Evolutionary conservation across 1,140 invertebrate genomes (phyloP).

Genomic region (Cherax destructor): DNA sequence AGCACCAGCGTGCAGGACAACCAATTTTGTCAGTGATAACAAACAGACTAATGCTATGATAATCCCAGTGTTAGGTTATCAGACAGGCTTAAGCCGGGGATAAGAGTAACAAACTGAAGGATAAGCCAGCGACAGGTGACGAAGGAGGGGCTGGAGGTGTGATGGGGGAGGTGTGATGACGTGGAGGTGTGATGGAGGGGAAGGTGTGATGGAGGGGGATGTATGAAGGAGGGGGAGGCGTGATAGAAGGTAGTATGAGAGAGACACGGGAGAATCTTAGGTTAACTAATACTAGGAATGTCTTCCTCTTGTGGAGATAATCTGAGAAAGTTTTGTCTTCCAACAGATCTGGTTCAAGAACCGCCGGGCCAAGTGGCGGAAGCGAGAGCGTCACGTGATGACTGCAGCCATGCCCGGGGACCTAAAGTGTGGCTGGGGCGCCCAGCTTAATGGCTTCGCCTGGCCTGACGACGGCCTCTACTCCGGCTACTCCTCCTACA

Average conservation of each 20-base stretch:
- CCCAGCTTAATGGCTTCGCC: slow-evolving; percentile 93
- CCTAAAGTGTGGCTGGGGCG: slow-evolving; percentile 92
- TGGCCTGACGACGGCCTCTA: slow-evolving; percentile 88
- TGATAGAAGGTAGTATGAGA: background rate
- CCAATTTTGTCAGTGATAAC: slow-evolving; percentile 1
- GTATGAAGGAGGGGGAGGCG: background rate
- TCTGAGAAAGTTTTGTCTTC: background rate
- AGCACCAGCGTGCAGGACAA: background rate
- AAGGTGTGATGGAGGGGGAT: background rate
- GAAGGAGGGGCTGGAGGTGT: background rate
- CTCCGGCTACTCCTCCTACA: slow-evolving; percentile 91
- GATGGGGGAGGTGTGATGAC: background rate
- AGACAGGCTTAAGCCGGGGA: slow-evolving; percentile 45
- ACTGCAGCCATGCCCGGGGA: slow-evolving; percentile 77
- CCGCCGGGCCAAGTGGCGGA: slow-evolving; percentile 98
- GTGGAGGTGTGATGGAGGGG: background rate
- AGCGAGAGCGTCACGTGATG: slow-evolving; percentile 97
- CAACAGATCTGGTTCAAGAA: slow-evolving; percentile 91
- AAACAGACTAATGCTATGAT: slow-evolving; percentile 35
- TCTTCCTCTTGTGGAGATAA: too few relatives aligned
- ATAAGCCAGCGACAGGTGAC: slow-evolving; percentile 22
- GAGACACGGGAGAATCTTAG: background rate
- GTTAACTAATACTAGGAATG: too few relatives aligned
- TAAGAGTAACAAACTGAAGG: slow-evolving; percentile 46
- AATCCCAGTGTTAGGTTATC: slow-evolving; percentile 48